phyloP scores from a whole-genome alignment of 2,888 invertebrate genomes.

The Zeuzera pyrina region DNA sequence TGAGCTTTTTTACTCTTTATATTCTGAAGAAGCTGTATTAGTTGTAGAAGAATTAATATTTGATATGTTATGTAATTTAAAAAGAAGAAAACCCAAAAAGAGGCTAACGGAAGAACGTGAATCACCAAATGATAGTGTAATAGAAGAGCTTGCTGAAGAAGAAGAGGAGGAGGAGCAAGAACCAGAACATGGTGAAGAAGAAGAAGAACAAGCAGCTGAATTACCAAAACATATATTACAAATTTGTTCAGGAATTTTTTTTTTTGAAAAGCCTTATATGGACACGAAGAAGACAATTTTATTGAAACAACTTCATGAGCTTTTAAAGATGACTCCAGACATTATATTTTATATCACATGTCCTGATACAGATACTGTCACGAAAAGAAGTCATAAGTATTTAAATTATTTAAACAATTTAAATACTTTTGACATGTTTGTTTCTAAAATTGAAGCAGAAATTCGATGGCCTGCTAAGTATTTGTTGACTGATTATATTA shows the following conservation, averaged over 20 bases:
- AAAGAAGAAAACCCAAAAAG: constrained; percentile 35
- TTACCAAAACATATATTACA: constrained; percentile 49
- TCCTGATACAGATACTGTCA: constrained; percentile 65
- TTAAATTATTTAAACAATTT: constrained; percentile 35
- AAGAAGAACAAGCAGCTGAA: constrained; percentile 28
- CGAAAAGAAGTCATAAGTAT: constrained; percentile 42
- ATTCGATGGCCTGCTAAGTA: constrained; percentile 46
- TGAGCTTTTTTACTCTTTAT: constrained; percentile 26
- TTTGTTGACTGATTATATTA: constrained; percentile 30
- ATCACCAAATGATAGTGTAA: constrained; percentile 30
- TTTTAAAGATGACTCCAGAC: constrained; percentile 49
- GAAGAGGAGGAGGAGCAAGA: constrained; percentile 27
- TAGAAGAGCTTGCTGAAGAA: constrained; percentile 26
- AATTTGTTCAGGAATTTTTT: constrained; percentile 32
- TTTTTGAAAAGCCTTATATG: constrained; percentile 23
- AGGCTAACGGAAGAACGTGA: constrained; percentile 12
- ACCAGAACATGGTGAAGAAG: constrained; percentile 26
- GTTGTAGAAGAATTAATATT: constrained; percentile 31
- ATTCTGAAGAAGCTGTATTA: constrained; percentile 41
- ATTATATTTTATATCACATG: constrained; percentile 72
- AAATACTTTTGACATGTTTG: constrained; percentile 27
- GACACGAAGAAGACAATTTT: constrained; percentile 33
- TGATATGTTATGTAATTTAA: constrained; percentile 37
- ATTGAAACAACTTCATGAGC: constrained; percentile 36
- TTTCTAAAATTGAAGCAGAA: constrained; percentile 21